phyloP scores from a whole-genome alignment of 2,888 invertebrate genomes.

The Brachylomia viminalis region DNA sequence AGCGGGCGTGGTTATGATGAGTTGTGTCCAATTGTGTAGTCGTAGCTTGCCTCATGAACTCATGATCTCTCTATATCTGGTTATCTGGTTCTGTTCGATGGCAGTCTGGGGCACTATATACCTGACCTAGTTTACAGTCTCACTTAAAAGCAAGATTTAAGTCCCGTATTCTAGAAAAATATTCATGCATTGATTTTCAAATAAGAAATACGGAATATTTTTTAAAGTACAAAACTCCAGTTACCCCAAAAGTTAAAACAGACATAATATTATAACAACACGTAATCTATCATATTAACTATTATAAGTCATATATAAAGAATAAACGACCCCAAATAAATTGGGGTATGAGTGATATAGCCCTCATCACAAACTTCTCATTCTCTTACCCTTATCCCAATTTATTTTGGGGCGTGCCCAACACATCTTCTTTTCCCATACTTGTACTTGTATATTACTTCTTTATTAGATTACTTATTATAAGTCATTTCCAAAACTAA shows the following conservation, averaged over 20 bases:
- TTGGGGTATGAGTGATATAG: no score
- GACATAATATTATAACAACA: neutral
- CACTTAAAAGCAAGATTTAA: no score
- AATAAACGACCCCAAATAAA: no score
- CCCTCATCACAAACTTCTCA: no score
- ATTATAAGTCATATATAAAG: no score
- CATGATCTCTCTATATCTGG: neutral
- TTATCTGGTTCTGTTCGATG: neutral
- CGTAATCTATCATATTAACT: no score
- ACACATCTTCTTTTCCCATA: no score
- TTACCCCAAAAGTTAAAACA: neutral
- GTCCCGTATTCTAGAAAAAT: no score
- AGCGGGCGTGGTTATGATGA: neutral
- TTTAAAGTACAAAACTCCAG: neutral
- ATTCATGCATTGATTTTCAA: neutral
- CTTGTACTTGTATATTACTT: no score
- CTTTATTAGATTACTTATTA: neutral
- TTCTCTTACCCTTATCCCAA: no score
- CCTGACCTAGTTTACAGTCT: neutral
- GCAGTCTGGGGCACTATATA: neutral
- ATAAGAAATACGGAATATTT: neutral
- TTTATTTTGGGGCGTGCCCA: no score
- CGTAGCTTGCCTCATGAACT: neutral
- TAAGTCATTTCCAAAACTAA: neutral
- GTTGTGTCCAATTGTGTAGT: neutral